phyloP scores from a whole-genome alignment of 1,140 invertebrate species.

The Heliothis subflexa region DNA sequence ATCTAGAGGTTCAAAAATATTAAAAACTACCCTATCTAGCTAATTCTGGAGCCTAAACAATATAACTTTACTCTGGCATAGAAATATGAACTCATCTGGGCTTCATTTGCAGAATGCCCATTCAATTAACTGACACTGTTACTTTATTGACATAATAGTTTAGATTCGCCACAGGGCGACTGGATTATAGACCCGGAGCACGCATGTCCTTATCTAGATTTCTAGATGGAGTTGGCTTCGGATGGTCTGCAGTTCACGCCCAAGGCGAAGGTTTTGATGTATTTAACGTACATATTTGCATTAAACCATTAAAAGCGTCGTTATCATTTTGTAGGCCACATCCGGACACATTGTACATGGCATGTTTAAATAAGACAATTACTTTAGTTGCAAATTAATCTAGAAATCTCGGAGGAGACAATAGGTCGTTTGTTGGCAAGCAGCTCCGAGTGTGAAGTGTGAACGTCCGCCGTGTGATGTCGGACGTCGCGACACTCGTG shows the following conservation, averaged over 20 bases:
- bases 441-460: conserved; percentile 37
- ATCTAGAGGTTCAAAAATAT: too few relatives aligned
- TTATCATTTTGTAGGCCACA: conserved; percentile 22
- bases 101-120: conserved; percentile 51
- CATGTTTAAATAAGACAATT: conserved; percentile 10
- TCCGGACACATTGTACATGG: conserved; percentile 16
- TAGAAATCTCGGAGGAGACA: conserved; percentile 37
- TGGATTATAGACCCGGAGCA: conserved; percentile 65
- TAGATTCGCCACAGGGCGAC: conserved; percentile 59
- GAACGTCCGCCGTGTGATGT: conserved; percentile 51
- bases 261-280: conserved; percentile 57
- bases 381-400: conserved; percentile 36
- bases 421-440: conserved; percentile 34
- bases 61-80: neutral
- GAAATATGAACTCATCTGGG: conserved; percentile 2
- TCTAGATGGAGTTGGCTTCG: conserved; percentile 53
- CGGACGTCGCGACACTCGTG: conserved; percentile 64
- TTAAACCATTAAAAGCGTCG: conserved; percentile 54
- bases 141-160: conserved; percentile 70
- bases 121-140: conserved; percentile 67
- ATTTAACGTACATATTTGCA: conserved; percentile 59
- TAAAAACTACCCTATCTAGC: neutral
- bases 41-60: neutral
- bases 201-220: conserved; percentile 71
- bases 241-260: conserved; percentile 66